Evolutionary conservation across 2,888 invertebrate species (phyloP).

Genomic region (Pterostichus niger): DNA sequence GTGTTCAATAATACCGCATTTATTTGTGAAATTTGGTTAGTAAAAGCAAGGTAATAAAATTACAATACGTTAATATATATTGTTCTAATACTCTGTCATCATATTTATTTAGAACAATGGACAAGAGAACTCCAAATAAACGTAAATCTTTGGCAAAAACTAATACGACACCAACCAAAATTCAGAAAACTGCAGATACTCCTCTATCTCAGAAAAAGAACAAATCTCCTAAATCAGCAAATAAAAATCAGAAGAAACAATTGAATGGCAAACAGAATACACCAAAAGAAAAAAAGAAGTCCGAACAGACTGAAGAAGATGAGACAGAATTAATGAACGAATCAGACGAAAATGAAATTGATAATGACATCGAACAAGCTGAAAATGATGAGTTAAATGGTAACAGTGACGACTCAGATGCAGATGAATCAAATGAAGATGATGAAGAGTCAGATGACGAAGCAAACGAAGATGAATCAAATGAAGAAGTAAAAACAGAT

Average conservation of each 20-base stretch:
- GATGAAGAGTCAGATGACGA: constrained; percentile 3
- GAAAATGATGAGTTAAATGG: neutral
- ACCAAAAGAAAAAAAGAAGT: neutral
- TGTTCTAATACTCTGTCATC: too few relatives aligned
- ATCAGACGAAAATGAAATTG: neutral
- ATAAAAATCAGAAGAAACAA: constrained; percentile 10
- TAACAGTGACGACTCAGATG: neutral
- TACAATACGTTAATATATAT: too few relatives aligned
- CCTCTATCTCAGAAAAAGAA: neutral
- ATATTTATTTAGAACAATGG: constrained; percentile 10
- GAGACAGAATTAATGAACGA: neutral
- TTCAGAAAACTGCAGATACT: constrained; percentile 1
- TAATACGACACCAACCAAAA: neutral
- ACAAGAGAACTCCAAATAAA: constrained; percentile 15
- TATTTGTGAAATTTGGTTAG: neutral
- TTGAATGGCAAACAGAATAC: constrained; percentile 12
- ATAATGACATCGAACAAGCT: neutral
- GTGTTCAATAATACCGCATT: neutral
- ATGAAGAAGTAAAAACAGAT: neutral
- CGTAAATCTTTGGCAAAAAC: constrained; percentile 19
- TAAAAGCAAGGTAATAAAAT: neutral
- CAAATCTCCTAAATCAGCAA: constrained; percentile 9
- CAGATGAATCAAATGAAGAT: neutral
- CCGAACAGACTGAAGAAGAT: neutral
- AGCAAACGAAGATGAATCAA: neutral